These are phyloP conservation scores for Lysiphlebus fabarum DNA, from an alignment of 1,140 invertebrate genomes.

Conservation along the genomic window DNA sequence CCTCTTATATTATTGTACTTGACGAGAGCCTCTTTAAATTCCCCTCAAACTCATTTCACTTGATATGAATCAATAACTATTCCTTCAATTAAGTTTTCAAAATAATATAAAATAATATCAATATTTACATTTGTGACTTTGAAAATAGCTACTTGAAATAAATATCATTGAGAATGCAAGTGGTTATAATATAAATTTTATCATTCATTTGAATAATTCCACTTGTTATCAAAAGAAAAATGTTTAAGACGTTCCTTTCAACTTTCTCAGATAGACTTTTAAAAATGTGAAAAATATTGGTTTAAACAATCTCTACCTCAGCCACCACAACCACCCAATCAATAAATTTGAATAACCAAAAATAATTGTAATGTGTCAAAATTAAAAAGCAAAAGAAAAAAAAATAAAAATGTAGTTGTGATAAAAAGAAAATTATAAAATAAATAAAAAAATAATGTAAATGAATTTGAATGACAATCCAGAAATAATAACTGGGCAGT, in stretches of 20 bases:
- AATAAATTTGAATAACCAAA: conserved; percentile 14
- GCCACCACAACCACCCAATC: conserved; percentile 27
- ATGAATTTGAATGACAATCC: conserved; percentile 13
- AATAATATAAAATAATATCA: conserved; percentile 34
- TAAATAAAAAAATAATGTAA: background rate
- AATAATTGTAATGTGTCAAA: background rate
- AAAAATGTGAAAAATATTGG: too few species aligned
- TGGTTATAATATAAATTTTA: background rate
- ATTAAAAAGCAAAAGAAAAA: background rate
- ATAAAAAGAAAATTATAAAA: background rate
- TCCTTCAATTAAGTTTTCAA: conserved; percentile 42
- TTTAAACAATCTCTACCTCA: conserved; percentile 39
- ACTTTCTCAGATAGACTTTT: too few species aligned
- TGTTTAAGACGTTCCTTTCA: background rate
- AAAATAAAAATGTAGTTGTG: background rate
- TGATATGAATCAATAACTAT: conserved; percentile 44
- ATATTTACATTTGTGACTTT: conserved; percentile 34
- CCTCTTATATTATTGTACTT: conserved; percentile 47
- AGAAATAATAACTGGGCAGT: conserved; percentile 23
- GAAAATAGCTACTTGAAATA: too few species aligned
- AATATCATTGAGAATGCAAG: too few species aligned
- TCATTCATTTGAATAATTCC: background rate
- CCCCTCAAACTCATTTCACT: conserved; percentile 32
- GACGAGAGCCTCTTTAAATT: conserved; percentile 37
- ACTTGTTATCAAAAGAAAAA: background rate